These are phyloP conservation scores for Cheirogaleus medius DNA, from an alignment of 2,113 vertebrate species.

Conservation along the genomic window DNA sequence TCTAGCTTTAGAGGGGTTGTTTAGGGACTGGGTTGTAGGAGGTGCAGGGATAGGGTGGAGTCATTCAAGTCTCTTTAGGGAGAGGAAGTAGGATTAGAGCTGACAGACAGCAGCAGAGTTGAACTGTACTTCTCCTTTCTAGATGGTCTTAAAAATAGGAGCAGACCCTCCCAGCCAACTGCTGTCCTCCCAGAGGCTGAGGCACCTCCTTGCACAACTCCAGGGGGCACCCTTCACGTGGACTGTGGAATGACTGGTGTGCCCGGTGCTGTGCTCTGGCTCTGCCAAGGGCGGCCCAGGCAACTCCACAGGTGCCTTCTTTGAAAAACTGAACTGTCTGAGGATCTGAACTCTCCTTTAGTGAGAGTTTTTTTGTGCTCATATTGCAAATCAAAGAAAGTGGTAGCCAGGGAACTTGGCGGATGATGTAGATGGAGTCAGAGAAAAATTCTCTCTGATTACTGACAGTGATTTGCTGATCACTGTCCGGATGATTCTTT, in stretches of 20 bases:
- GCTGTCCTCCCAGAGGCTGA: not conserved
- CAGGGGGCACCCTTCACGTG: not conserved
- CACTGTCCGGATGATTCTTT: not conserved
- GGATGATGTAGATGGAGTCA: not conserved
- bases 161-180: not conserved
- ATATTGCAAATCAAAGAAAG: not conserved
- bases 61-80: not conserved
- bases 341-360: not conserved
- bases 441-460: not conserved
- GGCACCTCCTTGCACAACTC: not conserved
- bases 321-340: not conserved
- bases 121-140: slow-evolving; percentile 50
- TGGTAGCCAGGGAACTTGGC: not conserved
- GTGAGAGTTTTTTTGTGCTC: not conserved
- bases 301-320: not conserved
- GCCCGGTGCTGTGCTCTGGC: not conserved
- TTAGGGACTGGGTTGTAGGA: not conserved
- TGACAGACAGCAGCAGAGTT: not conserved
- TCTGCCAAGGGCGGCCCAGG: not conserved
- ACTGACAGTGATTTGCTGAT: not conserved
- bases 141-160: slow-evolving; percentile 12
- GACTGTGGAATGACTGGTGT: not conserved
- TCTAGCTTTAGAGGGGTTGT: not conserved
- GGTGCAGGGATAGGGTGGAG: not conserved
- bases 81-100: not conserved